phyloP scores from a whole-genome alignment of 2,113 vertebrate species.

The Phalacrocorax brasilianus region DNA sequence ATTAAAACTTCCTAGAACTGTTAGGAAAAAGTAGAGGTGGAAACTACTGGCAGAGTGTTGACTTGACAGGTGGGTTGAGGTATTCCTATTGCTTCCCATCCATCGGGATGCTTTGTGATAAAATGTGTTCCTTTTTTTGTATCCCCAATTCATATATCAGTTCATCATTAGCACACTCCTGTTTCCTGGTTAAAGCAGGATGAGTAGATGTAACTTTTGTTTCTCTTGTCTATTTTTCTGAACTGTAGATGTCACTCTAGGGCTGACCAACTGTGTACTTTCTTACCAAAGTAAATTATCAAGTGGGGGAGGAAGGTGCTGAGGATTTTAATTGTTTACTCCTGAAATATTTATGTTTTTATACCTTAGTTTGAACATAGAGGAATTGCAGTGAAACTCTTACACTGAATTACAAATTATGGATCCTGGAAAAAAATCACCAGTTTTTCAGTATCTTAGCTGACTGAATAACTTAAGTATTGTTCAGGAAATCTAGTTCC shows the following conservation, averaged over 20 bases:
- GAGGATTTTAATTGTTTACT: neutral
- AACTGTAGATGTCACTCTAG: constrained; percentile 72
- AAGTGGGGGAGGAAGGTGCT: neutral
- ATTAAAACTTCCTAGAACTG: neutral
- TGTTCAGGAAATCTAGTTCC: neutral
- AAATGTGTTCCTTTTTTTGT: neutral
- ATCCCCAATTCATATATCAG: neutral
- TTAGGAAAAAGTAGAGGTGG: neutral
- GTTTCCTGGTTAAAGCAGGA: neutral
- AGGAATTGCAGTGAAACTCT: neutral
- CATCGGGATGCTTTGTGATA: neutral
- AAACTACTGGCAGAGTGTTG: neutral
- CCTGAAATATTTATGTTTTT: neutral
- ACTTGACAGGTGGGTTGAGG: neutral
- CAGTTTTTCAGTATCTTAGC: neutral
- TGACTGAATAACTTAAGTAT: neutral
- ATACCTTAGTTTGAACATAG: neutral
- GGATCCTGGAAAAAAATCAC: neutral
- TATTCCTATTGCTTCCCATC: neutral
- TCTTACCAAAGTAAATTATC: neutral
- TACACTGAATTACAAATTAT: neutral
- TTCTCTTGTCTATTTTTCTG: neutral
- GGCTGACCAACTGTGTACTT: neutral
- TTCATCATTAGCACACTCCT: neutral
- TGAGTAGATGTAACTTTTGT: neutral